Evolutionary conservation across 1,140 invertebrate species (phyloP).

Genomic region (Caerostris darwini): DNA sequence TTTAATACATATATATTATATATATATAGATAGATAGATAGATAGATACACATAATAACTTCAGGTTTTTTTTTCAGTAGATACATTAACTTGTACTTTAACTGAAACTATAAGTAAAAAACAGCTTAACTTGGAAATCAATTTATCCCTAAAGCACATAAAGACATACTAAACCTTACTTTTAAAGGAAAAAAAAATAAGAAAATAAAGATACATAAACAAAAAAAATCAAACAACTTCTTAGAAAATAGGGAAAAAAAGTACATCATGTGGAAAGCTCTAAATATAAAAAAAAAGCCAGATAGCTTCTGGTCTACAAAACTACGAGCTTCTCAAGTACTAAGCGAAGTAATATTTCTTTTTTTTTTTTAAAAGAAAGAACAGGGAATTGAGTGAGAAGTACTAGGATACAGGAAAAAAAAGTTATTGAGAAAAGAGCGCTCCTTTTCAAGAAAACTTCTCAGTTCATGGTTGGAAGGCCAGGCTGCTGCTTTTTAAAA

Average conservation of each 20-base stretch:
- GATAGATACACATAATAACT: too few relatives aligned
- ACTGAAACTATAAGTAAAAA: too few relatives aligned
- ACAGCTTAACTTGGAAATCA: background rate
- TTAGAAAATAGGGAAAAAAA: background rate
- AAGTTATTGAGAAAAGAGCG: background rate
- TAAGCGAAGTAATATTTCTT: background rate
- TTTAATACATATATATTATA: too few relatives aligned
- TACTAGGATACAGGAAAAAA: background rate
- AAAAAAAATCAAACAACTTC: background rate
- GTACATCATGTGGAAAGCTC: background rate
- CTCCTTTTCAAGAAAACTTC: background rate
- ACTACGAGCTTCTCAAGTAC: background rate
- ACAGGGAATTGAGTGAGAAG: conserved; percentile 11
- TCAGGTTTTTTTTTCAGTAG: too few relatives aligned
- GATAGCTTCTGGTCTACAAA: background rate
- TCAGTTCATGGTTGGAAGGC: conserved; percentile 20
- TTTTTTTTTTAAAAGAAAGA: background rate
- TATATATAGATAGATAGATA: too few relatives aligned
- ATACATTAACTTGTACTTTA: too few relatives aligned
- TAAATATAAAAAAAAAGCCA: background rate
- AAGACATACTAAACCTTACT: background rate
- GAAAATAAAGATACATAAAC: background rate
- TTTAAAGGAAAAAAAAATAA: background rate
- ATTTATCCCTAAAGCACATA: background rate
- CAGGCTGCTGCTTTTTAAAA: background rate